phyloP scores from a whole-genome alignment of 2,888 invertebrate genomes.

The Drosophila lutescens region DNA sequence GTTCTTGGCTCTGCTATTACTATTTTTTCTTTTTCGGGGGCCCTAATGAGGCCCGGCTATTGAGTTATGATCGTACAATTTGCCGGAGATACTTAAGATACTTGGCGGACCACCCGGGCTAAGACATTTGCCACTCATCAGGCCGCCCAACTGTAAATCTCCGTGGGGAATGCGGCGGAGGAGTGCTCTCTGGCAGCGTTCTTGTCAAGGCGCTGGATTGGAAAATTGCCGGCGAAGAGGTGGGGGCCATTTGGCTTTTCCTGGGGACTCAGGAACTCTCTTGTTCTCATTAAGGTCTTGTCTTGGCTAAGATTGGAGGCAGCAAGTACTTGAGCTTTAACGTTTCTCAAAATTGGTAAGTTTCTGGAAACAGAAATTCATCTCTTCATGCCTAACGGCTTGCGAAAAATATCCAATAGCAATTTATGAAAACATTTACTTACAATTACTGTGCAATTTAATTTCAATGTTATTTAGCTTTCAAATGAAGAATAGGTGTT shows the following conservation, averaged over 20 bases:
- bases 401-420: not conserved
- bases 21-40: constrained; percentile 21
- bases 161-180: constrained; percentile 26
- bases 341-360: not conserved
- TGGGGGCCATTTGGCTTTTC: constrained; percentile 14
- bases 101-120: constrained; percentile 41
- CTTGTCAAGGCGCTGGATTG: constrained; percentile 30
- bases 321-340: not conserved
- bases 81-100: constrained; percentile 40
- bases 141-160: constrained; percentile 30
- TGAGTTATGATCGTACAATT: constrained; percentile 64
- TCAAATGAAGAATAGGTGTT: too few species aligned
- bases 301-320: not conserved
- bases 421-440: not conserved
- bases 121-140: constrained; percentile 40
- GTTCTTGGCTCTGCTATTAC: constrained; percentile 10
- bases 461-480: too few species aligned
- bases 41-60: constrained; percentile 67
- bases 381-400: not conserved
- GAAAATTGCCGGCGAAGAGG: constrained; percentile 24
- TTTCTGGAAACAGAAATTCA: not conserved
- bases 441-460: too few species aligned
- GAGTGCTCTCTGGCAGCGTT: constrained; percentile 25
- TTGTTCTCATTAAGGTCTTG: constrained; percentile 2
- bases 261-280: constrained; percentile 3